phyloP scores from a whole-genome alignment of 2,797 vertebrate species.

The Linurgus olivaceus region DNA sequence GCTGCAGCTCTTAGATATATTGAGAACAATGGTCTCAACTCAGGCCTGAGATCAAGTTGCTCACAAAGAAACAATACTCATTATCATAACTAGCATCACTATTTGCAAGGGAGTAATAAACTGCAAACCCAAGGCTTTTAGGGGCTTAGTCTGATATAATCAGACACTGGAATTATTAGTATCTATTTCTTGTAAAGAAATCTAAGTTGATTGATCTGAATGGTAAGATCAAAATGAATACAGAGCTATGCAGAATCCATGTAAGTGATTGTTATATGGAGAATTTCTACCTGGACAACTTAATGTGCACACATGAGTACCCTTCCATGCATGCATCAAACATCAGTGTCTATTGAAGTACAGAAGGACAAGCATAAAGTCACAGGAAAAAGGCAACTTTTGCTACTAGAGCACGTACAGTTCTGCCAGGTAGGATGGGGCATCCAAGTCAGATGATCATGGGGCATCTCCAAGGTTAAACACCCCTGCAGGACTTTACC shows the following conservation, averaged over 20 bases:
- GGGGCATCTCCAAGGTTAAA: neutral
- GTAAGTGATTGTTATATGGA: neutral
- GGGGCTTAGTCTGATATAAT: neutral
- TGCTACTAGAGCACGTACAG: fast-evolving
- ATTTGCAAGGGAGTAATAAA: neutral
- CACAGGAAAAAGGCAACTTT: neutral
- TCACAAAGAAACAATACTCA: neutral
- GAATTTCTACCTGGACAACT: neutral
- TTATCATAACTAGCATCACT: neutral
- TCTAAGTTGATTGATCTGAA: neutral
- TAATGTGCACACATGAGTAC: too few relatives aligned
- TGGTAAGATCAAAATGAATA: neutral
- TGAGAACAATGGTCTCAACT: neutral
- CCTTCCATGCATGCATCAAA: neutral
- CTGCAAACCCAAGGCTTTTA: neutral
- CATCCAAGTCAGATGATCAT: neutral
- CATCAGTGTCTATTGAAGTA: neutral
- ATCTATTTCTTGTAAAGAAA: neutral
- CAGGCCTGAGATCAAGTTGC: neutral
- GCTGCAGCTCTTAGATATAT: neutral
- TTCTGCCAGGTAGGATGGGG: neutral
- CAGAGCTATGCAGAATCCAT: neutral
- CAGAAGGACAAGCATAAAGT: neutral
- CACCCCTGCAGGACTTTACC: neutral
- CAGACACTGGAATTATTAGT: neutral